phyloP scores from a whole-genome alignment of 2,797 vertebrate genomes.

The Nasua narica region DNA sequence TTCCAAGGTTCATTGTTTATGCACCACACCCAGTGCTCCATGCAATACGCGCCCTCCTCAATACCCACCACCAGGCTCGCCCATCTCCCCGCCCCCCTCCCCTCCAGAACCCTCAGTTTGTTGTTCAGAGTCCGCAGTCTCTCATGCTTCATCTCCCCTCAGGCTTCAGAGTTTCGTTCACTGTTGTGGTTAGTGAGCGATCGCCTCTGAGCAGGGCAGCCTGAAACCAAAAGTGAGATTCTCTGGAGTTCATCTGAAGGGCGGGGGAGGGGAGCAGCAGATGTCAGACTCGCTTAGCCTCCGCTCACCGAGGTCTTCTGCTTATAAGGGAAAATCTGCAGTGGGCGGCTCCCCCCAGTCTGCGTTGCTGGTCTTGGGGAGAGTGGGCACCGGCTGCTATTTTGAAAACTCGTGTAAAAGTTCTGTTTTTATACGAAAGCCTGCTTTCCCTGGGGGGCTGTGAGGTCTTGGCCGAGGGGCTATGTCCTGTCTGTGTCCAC shows the following conservation, averaged over 20 bases:
- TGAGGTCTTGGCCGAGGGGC: not conserved
- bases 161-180: not conserved
- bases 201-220: not conserved
- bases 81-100: too few relatives aligned
- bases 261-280: not conserved
- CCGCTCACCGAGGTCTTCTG: not conserved
- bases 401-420: not conserved
- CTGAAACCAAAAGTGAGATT: not conserved
- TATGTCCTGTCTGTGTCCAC: not conserved
- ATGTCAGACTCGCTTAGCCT: not conserved
- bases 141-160: too few relatives aligned
- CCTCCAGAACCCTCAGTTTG: too few relatives aligned
- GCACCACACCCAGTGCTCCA: too few relatives aligned
- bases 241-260: not conserved
- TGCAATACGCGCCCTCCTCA: too few relatives aligned
- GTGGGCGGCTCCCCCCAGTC: not conserved
- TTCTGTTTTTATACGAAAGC: not conserved
- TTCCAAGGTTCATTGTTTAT: too few relatives aligned
- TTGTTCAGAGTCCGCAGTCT: too few relatives aligned
- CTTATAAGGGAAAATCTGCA: not conserved
- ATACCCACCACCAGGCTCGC: too few relatives aligned
- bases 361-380: not conserved
- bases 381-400: not conserved
- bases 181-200: not conserved
- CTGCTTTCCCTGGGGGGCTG: not conserved